Evolutionary conservation across 2,113 vertebrate genomes (phyloP).

Genomic region (Micronisus gabar): DNA sequence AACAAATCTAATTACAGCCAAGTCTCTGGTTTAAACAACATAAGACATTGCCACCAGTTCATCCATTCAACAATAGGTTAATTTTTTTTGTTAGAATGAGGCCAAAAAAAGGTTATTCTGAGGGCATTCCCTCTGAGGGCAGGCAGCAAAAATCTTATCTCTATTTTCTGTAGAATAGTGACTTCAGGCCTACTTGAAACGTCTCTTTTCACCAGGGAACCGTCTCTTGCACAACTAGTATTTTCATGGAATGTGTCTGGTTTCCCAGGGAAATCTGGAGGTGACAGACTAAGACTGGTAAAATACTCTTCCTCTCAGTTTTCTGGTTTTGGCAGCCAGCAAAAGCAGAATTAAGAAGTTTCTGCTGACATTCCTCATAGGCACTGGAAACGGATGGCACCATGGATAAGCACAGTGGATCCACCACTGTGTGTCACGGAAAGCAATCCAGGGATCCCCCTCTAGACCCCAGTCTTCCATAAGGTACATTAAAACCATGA

Average conservation of each 20-base stretch:
- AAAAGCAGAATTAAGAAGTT: background rate
- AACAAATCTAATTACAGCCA: background rate
- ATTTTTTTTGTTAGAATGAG: background rate
- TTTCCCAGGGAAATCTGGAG: background rate
- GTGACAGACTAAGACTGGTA: background rate
- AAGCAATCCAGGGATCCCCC: background rate
- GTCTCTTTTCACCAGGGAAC: background rate
- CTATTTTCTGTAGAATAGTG: background rate
- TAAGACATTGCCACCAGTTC: background rate
- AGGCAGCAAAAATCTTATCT: background rate
- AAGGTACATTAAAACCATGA: background rate
- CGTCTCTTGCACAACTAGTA: background rate
- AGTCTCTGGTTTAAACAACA: background rate
- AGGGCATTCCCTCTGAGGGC: background rate
- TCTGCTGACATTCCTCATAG: background rate
- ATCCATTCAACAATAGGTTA: background rate
- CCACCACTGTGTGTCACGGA: background rate
- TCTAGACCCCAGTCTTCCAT: background rate
- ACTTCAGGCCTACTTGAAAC: background rate
- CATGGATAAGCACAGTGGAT: accelerated
- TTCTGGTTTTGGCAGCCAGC: background rate
- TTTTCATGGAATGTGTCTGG: background rate
- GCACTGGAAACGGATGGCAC: background rate
- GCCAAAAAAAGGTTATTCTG: background rate
- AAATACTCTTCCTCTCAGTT: background rate